These are phyloP conservation scores for Vulpes lagopus DNA, from an alignment of 2,113 vertebrate genomes.

Conservation along the genomic window DNA sequence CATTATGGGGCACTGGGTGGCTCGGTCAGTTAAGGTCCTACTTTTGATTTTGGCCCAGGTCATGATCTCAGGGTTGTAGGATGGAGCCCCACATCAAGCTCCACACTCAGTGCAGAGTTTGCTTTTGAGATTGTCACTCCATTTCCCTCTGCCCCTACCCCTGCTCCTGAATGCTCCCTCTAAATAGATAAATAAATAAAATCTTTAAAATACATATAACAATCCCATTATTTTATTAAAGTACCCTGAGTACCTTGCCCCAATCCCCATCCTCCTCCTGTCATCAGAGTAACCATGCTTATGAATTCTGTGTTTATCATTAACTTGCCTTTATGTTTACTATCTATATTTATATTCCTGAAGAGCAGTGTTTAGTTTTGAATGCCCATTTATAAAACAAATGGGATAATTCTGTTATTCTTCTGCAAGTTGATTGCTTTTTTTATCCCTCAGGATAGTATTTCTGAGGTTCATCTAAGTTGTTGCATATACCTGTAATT, in stretches of 20 bases:
- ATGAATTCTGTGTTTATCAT: not conserved
- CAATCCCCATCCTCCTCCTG: not conserved
- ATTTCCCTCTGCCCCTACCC: not conserved
- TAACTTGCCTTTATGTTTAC: not conserved
- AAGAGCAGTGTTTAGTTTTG: not conserved
- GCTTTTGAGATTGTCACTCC: not conserved
- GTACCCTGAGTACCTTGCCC: not conserved
- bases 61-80: not conserved
- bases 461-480: constrained; percentile 5
- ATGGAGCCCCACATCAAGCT: not conserved
- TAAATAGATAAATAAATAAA: not conserved
- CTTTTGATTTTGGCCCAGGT: not conserved
- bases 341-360: not conserved
- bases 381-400: not conserved
- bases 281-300: not conserved
- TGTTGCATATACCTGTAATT: not conserved
- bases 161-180: not conserved
- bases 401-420: not conserved
- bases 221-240: constrained; percentile 10
- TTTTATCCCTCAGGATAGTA: not conserved
- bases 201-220: not conserved
- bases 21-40: not conserved
- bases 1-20: not conserved
- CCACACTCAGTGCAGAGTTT: not conserved
- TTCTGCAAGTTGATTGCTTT: not conserved